These are phyloP conservation scores for Drusus annulatus DNA, from an alignment of 1,140 invertebrate genomes.

Conservation along the genomic window DNA sequence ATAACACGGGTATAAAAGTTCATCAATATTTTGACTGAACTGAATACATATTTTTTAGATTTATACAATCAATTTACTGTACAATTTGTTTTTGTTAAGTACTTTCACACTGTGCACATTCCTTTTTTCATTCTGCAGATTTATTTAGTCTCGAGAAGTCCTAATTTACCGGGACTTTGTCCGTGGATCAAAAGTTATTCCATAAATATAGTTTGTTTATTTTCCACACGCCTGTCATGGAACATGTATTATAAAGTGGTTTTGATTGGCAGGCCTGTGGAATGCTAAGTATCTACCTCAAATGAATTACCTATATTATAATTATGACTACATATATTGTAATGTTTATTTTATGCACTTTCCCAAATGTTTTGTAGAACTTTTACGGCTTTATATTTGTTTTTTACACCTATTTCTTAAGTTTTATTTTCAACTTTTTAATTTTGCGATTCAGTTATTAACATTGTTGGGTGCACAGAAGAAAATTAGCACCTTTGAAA, in stretches of 20 bases:
- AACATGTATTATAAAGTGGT: no score
- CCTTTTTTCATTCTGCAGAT: conserved; percentile 42
- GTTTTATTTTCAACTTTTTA: neutral
- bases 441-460: conserved; percentile 20
- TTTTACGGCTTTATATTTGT: conserved; percentile 29
- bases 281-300: conserved; percentile 58
- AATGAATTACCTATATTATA: conserved; percentile 57
- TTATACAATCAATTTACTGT: conserved; percentile 2
- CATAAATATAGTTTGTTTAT: conserved; percentile 43
- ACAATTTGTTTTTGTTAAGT: conserved; percentile 3
- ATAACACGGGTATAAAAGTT: conserved; percentile 32
- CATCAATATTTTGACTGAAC: conserved; percentile 24
- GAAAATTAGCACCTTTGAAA: conserved; percentile 8
- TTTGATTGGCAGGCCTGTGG: no score
- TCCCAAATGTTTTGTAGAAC: conserved; percentile 21
- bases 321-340: conserved; percentile 48
- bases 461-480: conserved; percentile 35
- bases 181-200: conserved; percentile 45
- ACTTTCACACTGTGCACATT: conserved; percentile 40
- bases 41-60: conserved; percentile 5
- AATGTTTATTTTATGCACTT: conserved; percentile 51
- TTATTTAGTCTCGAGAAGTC: conserved; percentile 37
- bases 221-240: conserved; percentile 31
- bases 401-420: neutral
- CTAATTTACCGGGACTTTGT: conserved; percentile 41